Conservation (phyloP, 2,888 invertebrate species). For the Entomobrya proxima region DNA sequence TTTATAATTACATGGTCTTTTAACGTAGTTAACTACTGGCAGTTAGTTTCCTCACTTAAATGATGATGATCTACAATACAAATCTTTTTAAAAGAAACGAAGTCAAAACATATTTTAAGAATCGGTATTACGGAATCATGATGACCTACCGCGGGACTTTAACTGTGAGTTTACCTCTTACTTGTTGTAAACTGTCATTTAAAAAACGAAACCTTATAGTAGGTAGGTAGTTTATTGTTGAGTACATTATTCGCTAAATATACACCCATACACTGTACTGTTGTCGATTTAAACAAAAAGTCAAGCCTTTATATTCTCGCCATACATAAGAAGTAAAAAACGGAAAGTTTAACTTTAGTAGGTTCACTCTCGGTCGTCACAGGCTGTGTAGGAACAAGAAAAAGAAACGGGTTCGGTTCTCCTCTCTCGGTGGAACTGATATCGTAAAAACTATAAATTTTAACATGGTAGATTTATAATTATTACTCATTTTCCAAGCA, state of each 20-base stretch:
- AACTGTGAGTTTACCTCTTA: conserved; percentile 64
- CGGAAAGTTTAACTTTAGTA: conserved; percentile 35
- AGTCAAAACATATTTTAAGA: conserved; percentile 62
- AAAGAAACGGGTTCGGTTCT: conserved; percentile 55
- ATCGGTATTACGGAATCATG: conserved; percentile 68
- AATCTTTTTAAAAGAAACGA: conserved; percentile 27
- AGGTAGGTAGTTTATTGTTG: conserved; percentile 55
- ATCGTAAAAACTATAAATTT: conserved; percentile 44
- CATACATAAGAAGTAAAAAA: conserved; percentile 38
- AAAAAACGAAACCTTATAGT: conserved; percentile 39
- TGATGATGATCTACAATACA: conserved; percentile 30
- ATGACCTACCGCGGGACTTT: conserved; percentile 62
- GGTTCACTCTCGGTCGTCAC: not conserved
- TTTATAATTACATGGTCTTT: conserved; percentile 68
- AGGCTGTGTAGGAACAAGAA: conserved; percentile 7
- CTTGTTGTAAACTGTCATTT: conserved; percentile 54
- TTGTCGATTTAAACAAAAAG: conserved; percentile 43
- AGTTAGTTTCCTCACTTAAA: conserved; percentile 51
- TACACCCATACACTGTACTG: conserved; percentile 50
- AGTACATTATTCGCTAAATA: conserved; percentile 47
- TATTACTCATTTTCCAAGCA: conserved; percentile 46
- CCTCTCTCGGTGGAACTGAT: conserved; percentile 41
- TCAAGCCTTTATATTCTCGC: conserved; percentile 58
- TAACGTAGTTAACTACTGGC: conserved; percentile 47
- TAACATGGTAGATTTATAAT: conserved; percentile 41